Conservation (phyloP, 2,113 vertebrate species). For the Carollia perspicillata region DNA sequence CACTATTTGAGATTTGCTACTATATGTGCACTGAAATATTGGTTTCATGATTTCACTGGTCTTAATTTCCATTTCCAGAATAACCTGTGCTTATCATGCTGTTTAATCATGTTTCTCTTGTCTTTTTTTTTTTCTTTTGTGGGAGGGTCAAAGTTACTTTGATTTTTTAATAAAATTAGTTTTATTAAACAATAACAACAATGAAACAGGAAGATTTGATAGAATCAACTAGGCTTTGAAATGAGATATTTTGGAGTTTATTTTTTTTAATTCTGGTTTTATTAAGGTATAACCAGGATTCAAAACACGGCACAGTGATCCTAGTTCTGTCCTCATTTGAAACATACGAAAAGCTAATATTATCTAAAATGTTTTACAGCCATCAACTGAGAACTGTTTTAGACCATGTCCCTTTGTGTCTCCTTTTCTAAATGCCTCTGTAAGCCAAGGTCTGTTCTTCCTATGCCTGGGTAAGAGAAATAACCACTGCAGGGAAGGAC, state of each 20-base stretch:
- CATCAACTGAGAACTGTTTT: neutral
- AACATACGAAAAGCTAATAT: neutral
- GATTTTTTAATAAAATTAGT: neutral
- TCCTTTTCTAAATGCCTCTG: neutral
- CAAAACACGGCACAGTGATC: neutral
- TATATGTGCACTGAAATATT: neutral
- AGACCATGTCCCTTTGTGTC: neutral
- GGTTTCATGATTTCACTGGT: neutral
- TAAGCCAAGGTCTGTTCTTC: neutral
- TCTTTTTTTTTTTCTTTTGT: neutral
- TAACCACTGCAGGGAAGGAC: fast-evolving
- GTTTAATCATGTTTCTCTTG: neutral
- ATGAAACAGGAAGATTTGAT: neutral
- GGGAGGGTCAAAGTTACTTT: neutral
- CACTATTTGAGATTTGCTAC: neutral
- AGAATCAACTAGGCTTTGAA: neutral
- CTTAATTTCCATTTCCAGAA: neutral
- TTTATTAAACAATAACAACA: neutral
- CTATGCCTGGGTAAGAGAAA: neutral
- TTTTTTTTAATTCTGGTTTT: neutral
- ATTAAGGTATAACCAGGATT: neutral
- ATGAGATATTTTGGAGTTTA: neutral
- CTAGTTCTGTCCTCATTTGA: neutral
- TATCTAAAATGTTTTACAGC: neutral
- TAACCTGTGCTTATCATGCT: neutral